Conservation (phyloP, 2,888 invertebrate genomes). For the Volucella zonaria region DNA sequence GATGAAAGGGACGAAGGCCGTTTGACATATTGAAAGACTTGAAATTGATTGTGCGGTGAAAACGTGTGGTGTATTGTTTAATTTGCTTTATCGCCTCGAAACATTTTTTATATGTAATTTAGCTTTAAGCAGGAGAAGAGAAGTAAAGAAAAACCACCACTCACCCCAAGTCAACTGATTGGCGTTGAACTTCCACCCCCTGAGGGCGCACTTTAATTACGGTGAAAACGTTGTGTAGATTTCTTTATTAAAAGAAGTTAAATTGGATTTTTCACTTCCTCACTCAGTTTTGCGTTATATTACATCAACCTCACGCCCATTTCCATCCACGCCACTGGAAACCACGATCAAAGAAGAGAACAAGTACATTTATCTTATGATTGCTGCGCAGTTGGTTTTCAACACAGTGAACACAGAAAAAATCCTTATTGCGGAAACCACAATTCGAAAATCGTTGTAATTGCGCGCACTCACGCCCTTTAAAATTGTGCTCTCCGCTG, state of each 20-base stretch:
- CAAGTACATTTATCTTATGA: slow-evolving; percentile 54
- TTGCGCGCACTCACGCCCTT: slow-evolving; percentile 34
- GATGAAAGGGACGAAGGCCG: slow-evolving; percentile 1
- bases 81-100: slow-evolving; percentile 14
- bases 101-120: slow-evolving; percentile 1
- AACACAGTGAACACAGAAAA: slow-evolving; percentile 39
- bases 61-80: slow-evolving; percentile 15
- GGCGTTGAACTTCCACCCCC: background rate
- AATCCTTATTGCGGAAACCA: slow-evolving; percentile 60
- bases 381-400: slow-evolving; percentile 40
- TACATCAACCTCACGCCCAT: background rate
- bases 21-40: background rate
- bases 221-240: slow-evolving; percentile 14
- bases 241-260: slow-evolving; percentile 47
- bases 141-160: background rate
- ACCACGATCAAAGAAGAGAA: background rate
- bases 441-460: slow-evolving; percentile 68
- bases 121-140: background rate
- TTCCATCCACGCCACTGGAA: background rate
- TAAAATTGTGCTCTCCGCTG: background rate
- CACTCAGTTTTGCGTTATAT: background rate
- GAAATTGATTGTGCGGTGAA: slow-evolving; percentile 5
- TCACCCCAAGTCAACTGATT: slow-evolving; percentile 28
- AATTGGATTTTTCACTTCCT: slow-evolving; percentile 49
- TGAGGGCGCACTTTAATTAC: slow-evolving; percentile 27